Conservation (phyloP, 2,113 vertebrate species). For the Cephalopterus ornatus region DNA sequence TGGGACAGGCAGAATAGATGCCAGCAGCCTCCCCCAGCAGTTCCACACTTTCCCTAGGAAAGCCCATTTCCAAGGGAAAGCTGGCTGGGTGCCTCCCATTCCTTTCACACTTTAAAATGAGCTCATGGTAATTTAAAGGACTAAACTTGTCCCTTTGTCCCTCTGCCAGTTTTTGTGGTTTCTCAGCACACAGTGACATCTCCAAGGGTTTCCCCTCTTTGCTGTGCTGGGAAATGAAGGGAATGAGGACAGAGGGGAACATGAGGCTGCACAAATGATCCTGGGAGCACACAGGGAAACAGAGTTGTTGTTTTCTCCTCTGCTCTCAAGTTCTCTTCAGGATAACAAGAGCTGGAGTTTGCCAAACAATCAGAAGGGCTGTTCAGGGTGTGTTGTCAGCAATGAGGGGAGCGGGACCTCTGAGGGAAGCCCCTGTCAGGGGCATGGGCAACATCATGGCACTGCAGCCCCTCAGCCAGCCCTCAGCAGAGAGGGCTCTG, state of each 20-base stretch:
- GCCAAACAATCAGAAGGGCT: not conserved
- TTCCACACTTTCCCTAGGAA: rapidly evolving
- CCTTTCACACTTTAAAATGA: rapidly evolving
- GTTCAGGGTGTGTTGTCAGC: not conserved
- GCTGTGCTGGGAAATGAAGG: rapidly evolving
- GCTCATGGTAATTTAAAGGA: not conserved
- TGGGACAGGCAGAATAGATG: not conserved
- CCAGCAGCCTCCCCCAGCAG: not conserved
- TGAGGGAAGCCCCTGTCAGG: not conserved
- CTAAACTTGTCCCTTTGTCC: not conserved
- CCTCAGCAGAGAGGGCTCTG: not conserved
- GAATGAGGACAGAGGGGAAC: rapidly evolving
- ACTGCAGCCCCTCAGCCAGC: not conserved
- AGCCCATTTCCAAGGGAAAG: not conserved
- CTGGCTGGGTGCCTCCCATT: rapidly evolving
- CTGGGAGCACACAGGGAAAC: rapidly evolving
- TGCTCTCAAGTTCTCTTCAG: not conserved
- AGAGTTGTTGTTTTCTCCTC: rapidly evolving
- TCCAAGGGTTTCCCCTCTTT: not conserved
- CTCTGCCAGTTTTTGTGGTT: rapidly evolving
- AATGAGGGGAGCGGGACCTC: not conserved
- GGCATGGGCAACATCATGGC: not conserved
- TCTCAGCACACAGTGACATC: not conserved
- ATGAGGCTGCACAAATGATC: rapidly evolving
- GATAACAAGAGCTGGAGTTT: not conserved